Evolutionary conservation across 2,113 vertebrate species (phyloP), one percentile per base, ranked within the genome.

Genomic region (Sigmodon hispidus): DNA sequence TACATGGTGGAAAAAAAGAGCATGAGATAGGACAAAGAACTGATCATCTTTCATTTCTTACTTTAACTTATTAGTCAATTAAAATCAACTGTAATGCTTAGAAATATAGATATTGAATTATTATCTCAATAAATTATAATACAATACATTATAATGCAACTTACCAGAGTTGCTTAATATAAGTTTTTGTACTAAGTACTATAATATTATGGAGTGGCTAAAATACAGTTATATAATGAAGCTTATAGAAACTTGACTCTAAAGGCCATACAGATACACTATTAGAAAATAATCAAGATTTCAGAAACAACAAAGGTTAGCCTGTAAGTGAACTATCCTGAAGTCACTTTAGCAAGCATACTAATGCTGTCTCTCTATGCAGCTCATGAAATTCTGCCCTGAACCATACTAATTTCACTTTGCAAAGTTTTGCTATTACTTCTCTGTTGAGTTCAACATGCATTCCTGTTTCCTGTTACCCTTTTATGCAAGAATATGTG

Each of bases 151-250:
- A 73, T 50, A 34, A 43, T 59, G 72, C 12, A 93, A 90, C 50
- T 75, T 79, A 92, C 63, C 40, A 90, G n/a, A 95, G 22, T 57
- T n/a, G 90, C 8, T 94, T 94, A 93, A n/a, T 95, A 72, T 81
- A 57, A 91, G 94, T 88, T 91, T 84, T 57, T 40, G 96, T 26
- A 50, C n/a, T 93, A 79, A 93, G 13, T 12, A 95, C 87, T 94
- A 79, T 83, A 57, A 77, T 67, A 81, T 40, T 5, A 55, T 40
- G 34, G 13, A 61, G 21, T 89, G 7, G 9, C 94, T 89, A 87
- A 93, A 94, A 52, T 50, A 95, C 19, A 57, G 12, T 7, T 57
- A 61, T 2, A 55, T 10, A 31, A 34, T 16, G 9, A 11, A 69
- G 85, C 75, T 26, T 83, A 13, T n/a, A 63, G 61, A 59, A 80